A percentile compares a stretch with the other conserved stretches of the same genome.
Conservation (phyloP, 2,797 vertebrate species). For the Picus viridis region DNA sequence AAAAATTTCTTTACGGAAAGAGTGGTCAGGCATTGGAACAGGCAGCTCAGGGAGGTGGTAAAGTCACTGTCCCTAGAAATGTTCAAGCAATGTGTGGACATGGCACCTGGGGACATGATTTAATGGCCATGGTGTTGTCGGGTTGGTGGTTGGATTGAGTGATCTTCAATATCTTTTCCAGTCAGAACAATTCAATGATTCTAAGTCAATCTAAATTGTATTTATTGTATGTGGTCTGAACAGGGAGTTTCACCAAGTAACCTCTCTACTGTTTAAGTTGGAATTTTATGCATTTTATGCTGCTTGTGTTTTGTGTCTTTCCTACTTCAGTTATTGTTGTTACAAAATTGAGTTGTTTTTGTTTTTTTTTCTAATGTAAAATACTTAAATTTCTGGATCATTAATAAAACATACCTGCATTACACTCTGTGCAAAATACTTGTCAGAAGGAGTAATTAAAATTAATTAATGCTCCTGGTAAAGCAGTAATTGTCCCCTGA, state of each 20-base stretch:
- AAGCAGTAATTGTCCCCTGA: constrained; percentile 36
- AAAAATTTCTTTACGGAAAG: too few species aligned
- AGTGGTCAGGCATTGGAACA: too few species aligned
- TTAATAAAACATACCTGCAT: neutral
- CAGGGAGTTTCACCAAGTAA: neutral
- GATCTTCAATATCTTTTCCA: too few species aligned
- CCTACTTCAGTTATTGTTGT: neutral
- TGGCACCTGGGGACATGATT: too few species aligned
- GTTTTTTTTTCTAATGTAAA: neutral
- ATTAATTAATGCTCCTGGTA: constrained; percentile 39
- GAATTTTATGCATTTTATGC: neutral
- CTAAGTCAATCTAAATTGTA: neutral
- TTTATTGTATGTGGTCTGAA: neutral
- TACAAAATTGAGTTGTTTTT: neutral
- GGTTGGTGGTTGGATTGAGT: too few species aligned
- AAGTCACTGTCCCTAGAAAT: too few species aligned
- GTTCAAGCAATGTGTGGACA: too few species aligned
- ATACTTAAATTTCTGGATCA: neutral
- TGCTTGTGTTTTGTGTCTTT: neutral
- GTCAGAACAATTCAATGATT: too few species aligned
- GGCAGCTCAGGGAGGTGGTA: too few species aligned
- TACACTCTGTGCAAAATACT: neutral
- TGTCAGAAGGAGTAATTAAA: constrained; percentile 42
- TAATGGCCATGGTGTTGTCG: too few species aligned
- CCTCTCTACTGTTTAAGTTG: neutral